Conservation (phyloP, 2,113 vertebrate genomes). For the Dasyprocta punctata region DNA sequence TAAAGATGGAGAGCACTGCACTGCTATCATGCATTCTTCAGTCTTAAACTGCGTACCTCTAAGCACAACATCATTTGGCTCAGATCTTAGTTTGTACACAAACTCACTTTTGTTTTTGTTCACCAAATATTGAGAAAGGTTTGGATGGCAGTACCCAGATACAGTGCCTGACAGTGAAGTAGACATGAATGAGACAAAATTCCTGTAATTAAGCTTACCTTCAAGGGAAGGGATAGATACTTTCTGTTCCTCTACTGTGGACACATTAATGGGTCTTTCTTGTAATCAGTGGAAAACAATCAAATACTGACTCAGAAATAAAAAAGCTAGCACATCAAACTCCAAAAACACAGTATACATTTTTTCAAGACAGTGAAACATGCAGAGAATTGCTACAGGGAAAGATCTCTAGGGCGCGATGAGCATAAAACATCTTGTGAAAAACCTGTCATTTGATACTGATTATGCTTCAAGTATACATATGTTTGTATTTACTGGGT, state of each 20-base stretch:
- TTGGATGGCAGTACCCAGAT: background rate
- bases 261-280: background rate
- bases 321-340: too few species aligned
- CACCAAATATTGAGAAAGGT: background rate
- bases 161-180: background rate
- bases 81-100: background rate
- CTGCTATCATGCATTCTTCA: background rate
- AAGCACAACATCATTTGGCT: background rate
- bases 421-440: background rate
- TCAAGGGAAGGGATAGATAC: background rate
- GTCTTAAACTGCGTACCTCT: background rate
- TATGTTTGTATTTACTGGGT: background rate
- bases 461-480: background rate
- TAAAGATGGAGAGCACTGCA: background rate
- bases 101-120: background rate
- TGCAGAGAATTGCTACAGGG: background rate
- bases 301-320: background rate
- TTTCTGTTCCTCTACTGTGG: accelerated
- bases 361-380: background rate
- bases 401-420: background rate
- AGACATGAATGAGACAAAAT: background rate
- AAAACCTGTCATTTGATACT: background rate
- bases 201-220: background rate
- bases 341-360: background rate
- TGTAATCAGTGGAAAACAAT: background rate